Evolutionary conservation across 2,113 vertebrate species (phyloP), one percentile per base, ranked within the genome.

Genomic region (Bufo gargarizans): DNA sequence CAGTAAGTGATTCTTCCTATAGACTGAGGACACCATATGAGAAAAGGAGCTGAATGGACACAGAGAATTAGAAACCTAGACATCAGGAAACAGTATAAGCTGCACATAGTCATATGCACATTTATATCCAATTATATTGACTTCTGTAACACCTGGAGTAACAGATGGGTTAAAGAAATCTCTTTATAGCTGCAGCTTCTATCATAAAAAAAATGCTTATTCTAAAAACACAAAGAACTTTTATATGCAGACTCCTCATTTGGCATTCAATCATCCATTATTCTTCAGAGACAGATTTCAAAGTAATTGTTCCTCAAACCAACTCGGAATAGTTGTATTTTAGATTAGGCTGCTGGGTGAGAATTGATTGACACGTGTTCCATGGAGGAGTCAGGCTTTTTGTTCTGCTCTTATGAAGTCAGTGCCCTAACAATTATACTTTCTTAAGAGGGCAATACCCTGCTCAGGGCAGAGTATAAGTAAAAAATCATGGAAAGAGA

Each of bases 231-330:
- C 69, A 88, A 88, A 88, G 87, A 83, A 84, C 81, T 88, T 88
- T 83, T 63, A 77, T 88, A 61, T 77, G 71, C 81, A 45, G 81
- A 77, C 67, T 84, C 81, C 87, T 84, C 76, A 88, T 84, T 84
- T 88, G 87, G 45, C 59, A 88, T 83, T 88, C 87, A 88, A 84
- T 88, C 81, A 88, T 88, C 80, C 71, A 88, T 88, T 88, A 88
- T 88, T 88, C 87, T 88, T 84, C 87, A 83, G 87, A 83, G 81
- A 88, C 80, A 83, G 81, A 84, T 88, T 88, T 88, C 80, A 88
- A 77, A 84, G 86, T 88, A 88, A 88, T 88, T 88, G 87, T 81
- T 88, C 71, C 56, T 88, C 87, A 72, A 84, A 88, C 81, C 49
- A 71, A 88, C 56, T 55, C 56, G 49, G 71, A 84, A 88, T 77